phyloP scores from a whole-genome alignment of 2,797 vertebrate species.

The Poecilia gillii region DNA sequence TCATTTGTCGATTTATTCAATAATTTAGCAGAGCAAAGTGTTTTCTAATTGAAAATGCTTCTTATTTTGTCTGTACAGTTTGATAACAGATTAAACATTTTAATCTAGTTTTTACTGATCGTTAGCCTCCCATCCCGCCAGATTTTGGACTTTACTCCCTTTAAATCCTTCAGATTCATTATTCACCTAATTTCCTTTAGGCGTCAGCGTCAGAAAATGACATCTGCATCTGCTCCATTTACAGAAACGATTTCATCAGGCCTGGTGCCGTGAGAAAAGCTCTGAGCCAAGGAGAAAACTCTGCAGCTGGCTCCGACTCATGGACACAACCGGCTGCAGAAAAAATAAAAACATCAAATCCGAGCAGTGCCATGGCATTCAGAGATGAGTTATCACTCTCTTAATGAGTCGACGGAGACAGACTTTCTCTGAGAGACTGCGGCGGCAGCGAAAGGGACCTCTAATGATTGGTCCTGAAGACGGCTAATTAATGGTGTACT shows the following conservation, averaged over 20 bases:
- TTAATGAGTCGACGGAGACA: conserved; percentile 65
- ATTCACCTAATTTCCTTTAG: not conserved
- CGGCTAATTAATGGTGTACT: conserved; percentile 66
- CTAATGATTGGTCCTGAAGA: conserved; percentile 49
- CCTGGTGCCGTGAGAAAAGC: conserved; percentile 14
- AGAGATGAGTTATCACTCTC: conserved; percentile 61
- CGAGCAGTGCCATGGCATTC: conserved; percentile 28
- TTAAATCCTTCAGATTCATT: not conserved
- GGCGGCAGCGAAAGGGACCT: conserved; percentile 39
- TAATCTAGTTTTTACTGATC: not conserved
- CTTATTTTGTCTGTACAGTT: too few relatives aligned
- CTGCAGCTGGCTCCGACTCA: conserved; percentile 18
- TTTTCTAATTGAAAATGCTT: too few relatives aligned
- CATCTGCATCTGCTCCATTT: not conserved
- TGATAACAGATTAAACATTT: too few relatives aligned
- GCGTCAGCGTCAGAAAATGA: not conserved
- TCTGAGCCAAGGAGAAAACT: conserved; percentile 11
- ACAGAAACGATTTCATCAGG: not conserved
- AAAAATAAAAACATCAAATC: conserved; percentile 28
- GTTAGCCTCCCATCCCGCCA: too few relatives aligned
- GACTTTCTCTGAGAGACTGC: conserved; percentile 59
- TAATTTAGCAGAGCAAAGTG: too few relatives aligned
- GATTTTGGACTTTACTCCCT: not conserved
- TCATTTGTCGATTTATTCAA: too few relatives aligned
- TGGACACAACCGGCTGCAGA: conserved; percentile 33